Base-by-base conservation (phyloP, 2,888 invertebrate genomes). In the Tholera decimalis region DNA sequence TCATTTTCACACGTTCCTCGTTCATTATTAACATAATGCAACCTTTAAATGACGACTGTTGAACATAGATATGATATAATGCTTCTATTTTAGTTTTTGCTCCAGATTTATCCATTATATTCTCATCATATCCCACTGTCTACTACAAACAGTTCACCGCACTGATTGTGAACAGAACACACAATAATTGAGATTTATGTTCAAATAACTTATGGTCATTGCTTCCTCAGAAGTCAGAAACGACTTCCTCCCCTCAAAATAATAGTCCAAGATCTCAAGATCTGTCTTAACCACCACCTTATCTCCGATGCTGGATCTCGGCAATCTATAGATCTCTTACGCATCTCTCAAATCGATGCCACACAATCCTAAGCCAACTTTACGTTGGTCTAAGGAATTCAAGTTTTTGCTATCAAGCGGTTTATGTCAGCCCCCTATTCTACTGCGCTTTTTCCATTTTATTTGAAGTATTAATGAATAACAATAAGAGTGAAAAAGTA, bases 381-480 rank as follows among this genome's bases (percentile, higher is more conserved):
- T 86, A 89, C 86, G 88, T 89, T 89, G 87, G 89, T 86, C 73
- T 76, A 65, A 71, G 83, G 89, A 89, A 90, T 89, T 79, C 87
- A 56, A 70, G 84, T 94, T 94, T 94, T 94, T 93, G 85, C 71
- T 1, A 18, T 26, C 39, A 33, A 78, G 87, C 91, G 86, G 89
- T 94, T 94, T 94, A 94, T 93, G 93, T 94, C 93, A 93, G 77
- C 93, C 93, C 93, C 93, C 94, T 92, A 92, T 92, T 90, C 83
- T 90, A 79, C 73, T 65, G 53, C 59, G 71, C 86, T 91, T 93
- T 92, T 95, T 93, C 91, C 89, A 76, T 84, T 92, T 94, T 93
- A 94, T 94, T 93, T 92, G 90, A 93, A 93, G 94, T 81, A 88
- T 95, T 92, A 93, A 94, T 95, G 94, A 95, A 95, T 95, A 94